phyloP scores from a whole-genome alignment of 2,888 invertebrate species.

The Drosophila nigritarsus region DNA sequence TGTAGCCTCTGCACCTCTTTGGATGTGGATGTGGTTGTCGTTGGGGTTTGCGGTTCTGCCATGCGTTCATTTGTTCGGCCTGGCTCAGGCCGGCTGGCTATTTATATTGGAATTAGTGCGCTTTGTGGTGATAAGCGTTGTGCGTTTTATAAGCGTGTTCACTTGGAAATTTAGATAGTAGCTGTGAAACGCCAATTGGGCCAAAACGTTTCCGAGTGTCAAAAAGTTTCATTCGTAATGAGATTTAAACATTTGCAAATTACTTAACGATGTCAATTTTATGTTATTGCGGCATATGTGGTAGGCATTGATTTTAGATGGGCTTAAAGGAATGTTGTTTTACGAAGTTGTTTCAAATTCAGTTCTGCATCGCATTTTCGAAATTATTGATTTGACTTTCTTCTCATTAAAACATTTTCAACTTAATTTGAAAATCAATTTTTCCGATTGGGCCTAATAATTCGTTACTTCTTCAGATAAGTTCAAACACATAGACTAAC shows the following conservation, averaged over 20 bases:
- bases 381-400: neutral
- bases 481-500: neutral
- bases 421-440: neutral
- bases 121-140: constrained; percentile 72
- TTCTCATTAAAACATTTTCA: neutral
- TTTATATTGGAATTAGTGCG: constrained; percentile 79
- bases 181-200: constrained; percentile 43
- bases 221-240: constrained; percentile 35
- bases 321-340: neutral
- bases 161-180: constrained; percentile 70
- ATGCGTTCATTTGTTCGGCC: constrained; percentile 8
- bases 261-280: constrained; percentile 22
- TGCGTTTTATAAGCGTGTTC: constrained; percentile 77
- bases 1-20: constrained; percentile 7
- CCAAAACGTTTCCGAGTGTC: constrained; percentile 37
- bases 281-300: neutral
- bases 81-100: constrained; percentile 42
- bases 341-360: neutral
- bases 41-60: constrained; percentile 31
- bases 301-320: neutral
- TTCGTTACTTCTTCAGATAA: neutral
- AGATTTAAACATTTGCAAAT: constrained; percentile 29
- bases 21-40: constrained; percentile 22
- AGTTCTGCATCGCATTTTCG: neutral
- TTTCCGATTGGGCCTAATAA: neutral